A percentile compares a stretch with the other conserved stretches of the same genome.
Evolutionary conservation across 1,140 invertebrate genomes (phyloP).

Genomic region (Stenopsyche tienmushanensis): DNA sequence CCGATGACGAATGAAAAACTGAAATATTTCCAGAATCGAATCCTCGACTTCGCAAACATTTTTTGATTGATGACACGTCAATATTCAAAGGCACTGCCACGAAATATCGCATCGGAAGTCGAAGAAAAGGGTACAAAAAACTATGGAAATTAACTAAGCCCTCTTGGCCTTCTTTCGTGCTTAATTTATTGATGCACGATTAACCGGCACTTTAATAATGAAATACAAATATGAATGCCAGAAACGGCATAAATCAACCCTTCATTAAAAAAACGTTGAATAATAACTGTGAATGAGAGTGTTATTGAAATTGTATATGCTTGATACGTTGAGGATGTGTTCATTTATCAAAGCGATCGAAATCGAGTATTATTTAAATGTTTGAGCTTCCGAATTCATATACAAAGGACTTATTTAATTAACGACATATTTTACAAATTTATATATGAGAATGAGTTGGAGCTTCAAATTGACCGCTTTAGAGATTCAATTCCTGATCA

Average conservation of each 20-base stretch:
- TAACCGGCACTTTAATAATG: conserved; percentile 8
- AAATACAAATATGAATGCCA: too few species aligned
- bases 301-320: too few species aligned
- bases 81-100: background rate
- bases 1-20: conserved; percentile 11
- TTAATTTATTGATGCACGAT: conserved; percentile 6
- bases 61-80: conserved; percentile 18
- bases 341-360: too few species aligned
- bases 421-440: too few species aligned
- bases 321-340: too few species aligned
- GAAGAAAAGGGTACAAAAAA: background rate
- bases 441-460: too few species aligned
- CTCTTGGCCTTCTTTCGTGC: background rate
- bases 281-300: background rate
- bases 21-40: conserved; percentile 15
- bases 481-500: too few species aligned
- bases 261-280: background rate
- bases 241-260: too few species aligned
- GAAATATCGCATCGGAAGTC: background rate
- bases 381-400: too few species aligned
- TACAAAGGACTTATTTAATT: too few species aligned
- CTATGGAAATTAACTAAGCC: background rate
- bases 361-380: too few species aligned
- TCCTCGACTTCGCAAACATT: background rate
- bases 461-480: too few species aligned